Conservation (phyloP, 2,113 vertebrate species). For the Microcebus ravelobensis region DNA sequence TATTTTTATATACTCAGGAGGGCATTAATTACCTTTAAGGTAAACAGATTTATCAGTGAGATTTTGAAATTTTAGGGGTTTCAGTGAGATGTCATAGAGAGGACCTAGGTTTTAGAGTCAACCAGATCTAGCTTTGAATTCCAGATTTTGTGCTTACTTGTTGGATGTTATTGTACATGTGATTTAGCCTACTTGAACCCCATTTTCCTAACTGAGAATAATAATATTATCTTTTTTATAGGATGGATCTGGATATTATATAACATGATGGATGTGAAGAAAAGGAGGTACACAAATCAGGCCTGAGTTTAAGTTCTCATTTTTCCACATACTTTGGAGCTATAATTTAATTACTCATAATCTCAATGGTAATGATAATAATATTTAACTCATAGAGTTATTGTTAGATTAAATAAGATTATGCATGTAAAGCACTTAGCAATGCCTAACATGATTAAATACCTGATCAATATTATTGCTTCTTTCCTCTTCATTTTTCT, state of each 20-base stretch:
- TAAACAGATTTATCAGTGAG: neutral
- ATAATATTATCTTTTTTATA: neutral
- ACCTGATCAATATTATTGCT: neutral
- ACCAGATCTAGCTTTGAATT: neutral
- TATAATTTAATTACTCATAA: neutral
- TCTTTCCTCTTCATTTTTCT: neutral
- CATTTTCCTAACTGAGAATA: neutral
- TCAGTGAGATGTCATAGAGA: neutral
- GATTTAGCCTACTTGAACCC: neutral
- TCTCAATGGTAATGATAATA: neutral
- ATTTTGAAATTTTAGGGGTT: neutral
- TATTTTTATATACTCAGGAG: neutral
- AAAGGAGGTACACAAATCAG: neutral
- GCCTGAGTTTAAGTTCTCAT: neutral
- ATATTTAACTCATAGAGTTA: neutral
- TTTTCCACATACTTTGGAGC: neutral
- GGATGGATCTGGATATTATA: neutral
- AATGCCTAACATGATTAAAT: neutral
- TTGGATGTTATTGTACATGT: neutral
- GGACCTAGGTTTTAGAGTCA: neutral
- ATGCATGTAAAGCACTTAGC: neutral
- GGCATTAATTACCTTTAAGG: neutral
- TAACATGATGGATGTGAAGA: neutral
- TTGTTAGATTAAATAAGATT: neutral
- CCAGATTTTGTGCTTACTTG: neutral